phyloP scores from a whole-genome alignment of 2,113 vertebrate genomes.

The Caretta caretta region DNA sequence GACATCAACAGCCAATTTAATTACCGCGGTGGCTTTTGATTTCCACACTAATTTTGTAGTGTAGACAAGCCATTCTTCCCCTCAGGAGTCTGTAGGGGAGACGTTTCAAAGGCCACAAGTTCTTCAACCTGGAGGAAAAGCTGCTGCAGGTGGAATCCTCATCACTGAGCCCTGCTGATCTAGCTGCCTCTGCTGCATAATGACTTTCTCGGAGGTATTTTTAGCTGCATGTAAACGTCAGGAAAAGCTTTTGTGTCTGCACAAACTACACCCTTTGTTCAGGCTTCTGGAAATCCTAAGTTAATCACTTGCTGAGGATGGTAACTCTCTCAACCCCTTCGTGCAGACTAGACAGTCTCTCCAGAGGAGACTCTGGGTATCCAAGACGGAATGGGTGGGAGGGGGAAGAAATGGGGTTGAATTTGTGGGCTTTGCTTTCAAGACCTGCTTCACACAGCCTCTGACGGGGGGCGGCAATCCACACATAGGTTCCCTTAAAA shows the following conservation, averaged over 20 bases:
- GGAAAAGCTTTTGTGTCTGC: slow-evolving; percentile 1
- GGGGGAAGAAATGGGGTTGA: neutral
- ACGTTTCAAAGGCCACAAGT: rapidly evolving
- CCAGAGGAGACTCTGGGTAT: neutral
- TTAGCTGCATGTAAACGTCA: slow-evolving; percentile 42
- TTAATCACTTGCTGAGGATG: rapidly evolving
- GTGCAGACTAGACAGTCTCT: rapidly evolving
- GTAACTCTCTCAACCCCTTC: neutral
- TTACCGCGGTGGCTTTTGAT: too few relatives aligned
- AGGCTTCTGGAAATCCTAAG: neutral
- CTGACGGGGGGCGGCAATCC: neutral
- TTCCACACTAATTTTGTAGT: too few relatives aligned
- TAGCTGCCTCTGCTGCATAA: slow-evolving; percentile 8
- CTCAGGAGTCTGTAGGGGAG: slow-evolving; percentile 16
- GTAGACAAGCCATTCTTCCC: neutral
- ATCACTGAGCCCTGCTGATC: neutral
- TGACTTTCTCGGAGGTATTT: slow-evolving; percentile 65
- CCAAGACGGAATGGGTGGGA: neutral
- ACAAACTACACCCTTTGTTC: slow-evolving; percentile 67
- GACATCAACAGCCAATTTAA: too few relatives aligned
- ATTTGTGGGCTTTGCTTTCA: neutral
- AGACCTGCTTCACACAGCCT: rapidly evolving
- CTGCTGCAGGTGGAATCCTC: slow-evolving; percentile 26
- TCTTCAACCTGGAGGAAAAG: neutral
- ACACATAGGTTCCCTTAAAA: neutral